Percentiles rank a stretch among this genome's conserved stretches.
Conservation (phyloP, 2,797 vertebrate species). For the Arctocebus calabarensis region DNA sequence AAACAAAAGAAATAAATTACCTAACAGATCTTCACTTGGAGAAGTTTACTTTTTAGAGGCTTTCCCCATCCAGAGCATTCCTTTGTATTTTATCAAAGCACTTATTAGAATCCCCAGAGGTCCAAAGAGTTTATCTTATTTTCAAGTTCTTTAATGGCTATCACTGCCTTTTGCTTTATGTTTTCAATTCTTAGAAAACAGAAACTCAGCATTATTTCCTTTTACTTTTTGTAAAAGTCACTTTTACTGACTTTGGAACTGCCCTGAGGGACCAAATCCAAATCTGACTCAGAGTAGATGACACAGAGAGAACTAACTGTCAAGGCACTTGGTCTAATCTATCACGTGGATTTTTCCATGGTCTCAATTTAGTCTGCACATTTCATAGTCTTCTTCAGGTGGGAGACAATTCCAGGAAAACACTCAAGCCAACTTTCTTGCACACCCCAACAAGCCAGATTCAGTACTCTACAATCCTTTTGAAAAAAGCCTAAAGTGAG, state of each 20-base stretch:
- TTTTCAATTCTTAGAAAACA: constrained; percentile 56
- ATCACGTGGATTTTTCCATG: constrained; percentile 19
- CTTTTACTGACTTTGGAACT: constrained; percentile 55
- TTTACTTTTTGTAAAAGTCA: not conserved
- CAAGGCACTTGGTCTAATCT: not conserved
- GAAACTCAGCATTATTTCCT: not conserved
- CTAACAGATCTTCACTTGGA: not conserved
- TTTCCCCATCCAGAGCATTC: not conserved
- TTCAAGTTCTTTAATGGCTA: constrained; percentile 46
- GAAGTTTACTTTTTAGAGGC: not conserved
- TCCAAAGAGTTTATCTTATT: constrained; percentile 36
- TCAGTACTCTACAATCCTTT: not conserved
- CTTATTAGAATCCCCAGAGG: constrained; percentile 30
- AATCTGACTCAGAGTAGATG: not conserved
- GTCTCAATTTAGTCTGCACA: constrained; percentile 25
- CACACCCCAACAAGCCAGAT: not conserved
- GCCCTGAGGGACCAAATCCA: not conserved
- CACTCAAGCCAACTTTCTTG: not conserved
- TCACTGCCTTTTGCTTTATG: constrained; percentile 41
- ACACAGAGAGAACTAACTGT: not conserved
- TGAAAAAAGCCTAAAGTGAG: constrained; percentile 13
- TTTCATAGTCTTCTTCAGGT: not conserved
- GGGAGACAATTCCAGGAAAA: not conserved
- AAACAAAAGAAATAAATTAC: constrained; percentile 40
- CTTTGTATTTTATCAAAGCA: constrained; percentile 38